These are phyloP conservation scores for Melopsittacus undulatus DNA, from an alignment of 2,797 vertebrate genomes.

Conservation along the genomic window DNA sequence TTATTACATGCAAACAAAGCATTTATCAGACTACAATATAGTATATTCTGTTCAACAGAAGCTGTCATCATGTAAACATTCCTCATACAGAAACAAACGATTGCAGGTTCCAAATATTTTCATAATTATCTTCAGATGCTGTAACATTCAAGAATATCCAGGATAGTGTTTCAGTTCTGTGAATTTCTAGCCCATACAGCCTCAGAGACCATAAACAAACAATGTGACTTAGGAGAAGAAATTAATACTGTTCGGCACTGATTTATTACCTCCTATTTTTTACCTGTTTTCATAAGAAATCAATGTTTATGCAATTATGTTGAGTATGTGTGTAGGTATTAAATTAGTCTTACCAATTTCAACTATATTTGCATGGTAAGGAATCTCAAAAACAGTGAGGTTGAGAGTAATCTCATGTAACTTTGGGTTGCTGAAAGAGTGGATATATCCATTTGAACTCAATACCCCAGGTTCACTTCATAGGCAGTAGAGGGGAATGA, in stretches of 20 bases:
- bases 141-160: not conserved
- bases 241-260: constrained; percentile 22
- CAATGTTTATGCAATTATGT: not conserved
- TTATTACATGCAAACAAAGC: not conserved
- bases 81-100: not conserved
- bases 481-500: not conserved
- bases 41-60: not conserved
- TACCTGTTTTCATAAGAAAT: constrained; percentile 41
- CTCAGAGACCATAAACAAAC: constrained; percentile 21
- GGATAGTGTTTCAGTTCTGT: not conserved
- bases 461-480: not conserved
- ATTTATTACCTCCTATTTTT: constrained; percentile 67
- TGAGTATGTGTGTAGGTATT: constrained; percentile 10
- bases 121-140: not conserved
- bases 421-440: not conserved
- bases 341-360: constrained; percentile 35
- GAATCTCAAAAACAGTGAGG: not conserved
- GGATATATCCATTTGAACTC: not conserved
- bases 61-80: not conserved
- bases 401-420: not conserved
- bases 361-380: not conserved
- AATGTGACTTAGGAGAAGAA: constrained; percentile 18
- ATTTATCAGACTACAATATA: not conserved
- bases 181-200: not conserved
- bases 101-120: not conserved